Conservation (phyloP, 2,888 invertebrate species). For the Bombylius major region DNA sequence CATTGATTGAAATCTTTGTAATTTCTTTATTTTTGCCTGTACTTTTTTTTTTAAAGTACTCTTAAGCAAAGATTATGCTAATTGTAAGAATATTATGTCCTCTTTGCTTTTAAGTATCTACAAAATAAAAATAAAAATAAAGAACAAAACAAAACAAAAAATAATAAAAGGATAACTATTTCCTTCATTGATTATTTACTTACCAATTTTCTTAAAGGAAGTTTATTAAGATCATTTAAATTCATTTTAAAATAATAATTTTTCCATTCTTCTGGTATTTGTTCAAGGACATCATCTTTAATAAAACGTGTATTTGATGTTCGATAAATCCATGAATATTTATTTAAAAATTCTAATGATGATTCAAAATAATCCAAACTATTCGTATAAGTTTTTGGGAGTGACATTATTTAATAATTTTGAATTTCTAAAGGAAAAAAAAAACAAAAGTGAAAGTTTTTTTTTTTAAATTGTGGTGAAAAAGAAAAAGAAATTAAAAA, state of each 20-base stretch:
- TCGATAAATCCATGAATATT: constrained; percentile 50
- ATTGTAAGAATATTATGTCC: too few relatives aligned
- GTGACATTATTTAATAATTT: constrained; percentile 27
- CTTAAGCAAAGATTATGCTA: too few relatives aligned
- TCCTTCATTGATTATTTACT: not conserved
- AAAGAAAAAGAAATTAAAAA: too few relatives aligned
- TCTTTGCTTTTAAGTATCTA: too few relatives aligned
- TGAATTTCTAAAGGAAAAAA: not conserved
- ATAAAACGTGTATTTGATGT: constrained; percentile 53
- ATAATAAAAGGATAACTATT: not conserved
- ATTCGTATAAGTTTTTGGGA: constrained; percentile 24
- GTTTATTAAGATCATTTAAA: constrained; percentile 38
- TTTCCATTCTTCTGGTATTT: constrained; percentile 43
- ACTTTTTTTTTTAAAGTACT: too few relatives aligned
- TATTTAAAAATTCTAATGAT: constrained; percentile 43
- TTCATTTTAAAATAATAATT: constrained; percentile 33
- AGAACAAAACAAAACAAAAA: not conserved
- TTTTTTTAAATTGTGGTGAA: too few relatives aligned
- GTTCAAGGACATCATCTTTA: constrained; percentile 40
- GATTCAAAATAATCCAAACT: constrained; percentile 42
- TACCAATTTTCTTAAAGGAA: constrained; percentile 27
- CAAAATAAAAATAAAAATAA: not conserved
- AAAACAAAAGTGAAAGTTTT: not conserved
- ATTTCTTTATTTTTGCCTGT: too few relatives aligned
- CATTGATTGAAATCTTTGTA: too few relatives aligned